A percentile compares a stretch with the other conserved stretches of the same genome.
Conservation (phyloP, 2,797 vertebrate genomes). For the Liparis tanakae region DNA sequence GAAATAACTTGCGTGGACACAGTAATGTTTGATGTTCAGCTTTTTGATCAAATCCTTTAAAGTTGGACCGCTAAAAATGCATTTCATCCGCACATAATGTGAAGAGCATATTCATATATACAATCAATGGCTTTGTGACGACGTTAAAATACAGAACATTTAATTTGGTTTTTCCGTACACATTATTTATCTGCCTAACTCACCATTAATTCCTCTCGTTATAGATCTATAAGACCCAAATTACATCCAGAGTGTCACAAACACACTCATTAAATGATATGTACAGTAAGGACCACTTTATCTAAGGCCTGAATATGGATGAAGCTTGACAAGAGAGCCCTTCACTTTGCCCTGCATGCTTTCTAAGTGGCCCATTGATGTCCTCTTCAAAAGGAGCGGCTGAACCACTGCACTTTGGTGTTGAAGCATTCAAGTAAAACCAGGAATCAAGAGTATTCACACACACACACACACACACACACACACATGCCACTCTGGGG, state of each 20-base stretch:
- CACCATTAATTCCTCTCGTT: conserved; percentile 51
- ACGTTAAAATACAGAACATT: conserved; percentile 35
- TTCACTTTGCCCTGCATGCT: conserved; percentile 60
- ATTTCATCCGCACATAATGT: conserved; percentile 39
- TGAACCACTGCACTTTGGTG: conserved; percentile 71
- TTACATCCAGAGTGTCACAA: conserved; percentile 79
- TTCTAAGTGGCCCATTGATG: conserved; percentile 58
- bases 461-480: conserved; percentile 57
- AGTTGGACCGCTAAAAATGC: conserved; percentile 37
- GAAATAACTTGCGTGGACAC: conserved; percentile 34
- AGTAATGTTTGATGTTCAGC: conserved; percentile 19
- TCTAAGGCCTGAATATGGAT: conserved; percentile 48
- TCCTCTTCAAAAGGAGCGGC: conserved; percentile 57
- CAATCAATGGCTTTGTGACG: conserved; percentile 50
- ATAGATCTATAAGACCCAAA: conserved; percentile 88
- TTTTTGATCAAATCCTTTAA: conserved; percentile 26
- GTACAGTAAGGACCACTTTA: conserved; percentile 76
- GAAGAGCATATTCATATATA: conserved; percentile 36
- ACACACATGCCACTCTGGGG: conserved; percentile 51
- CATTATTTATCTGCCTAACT: conserved; percentile 34
- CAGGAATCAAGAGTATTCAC: conserved; percentile 87
- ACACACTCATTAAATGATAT: conserved; percentile 84
- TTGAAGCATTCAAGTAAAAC: conserved; percentile 92
- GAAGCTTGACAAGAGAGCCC: conserved; percentile 52
- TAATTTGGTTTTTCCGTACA: conserved; percentile 32